phyloP scores from a whole-genome alignment of 2,797 vertebrate genomes.

The Miichthys miiuy region DNA sequence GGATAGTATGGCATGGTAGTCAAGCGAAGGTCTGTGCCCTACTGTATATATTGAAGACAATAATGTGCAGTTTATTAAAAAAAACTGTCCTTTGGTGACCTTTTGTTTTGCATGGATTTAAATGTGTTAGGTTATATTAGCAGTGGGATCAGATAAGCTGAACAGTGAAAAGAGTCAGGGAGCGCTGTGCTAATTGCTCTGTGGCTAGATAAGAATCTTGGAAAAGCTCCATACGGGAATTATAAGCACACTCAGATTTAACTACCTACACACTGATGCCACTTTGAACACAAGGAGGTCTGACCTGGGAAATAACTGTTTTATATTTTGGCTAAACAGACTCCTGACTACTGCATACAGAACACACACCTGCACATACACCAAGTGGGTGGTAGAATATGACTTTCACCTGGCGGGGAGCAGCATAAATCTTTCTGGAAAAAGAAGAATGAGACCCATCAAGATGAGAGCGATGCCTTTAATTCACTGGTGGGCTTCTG shows the following conservation, averaged over 20 bases:
- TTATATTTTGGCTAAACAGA: slow-evolving; percentile 60
- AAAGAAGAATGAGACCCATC: slow-evolving; percentile 73
- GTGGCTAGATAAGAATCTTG: slow-evolving; percentile 72
- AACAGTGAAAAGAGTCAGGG: slow-evolving; percentile 54
- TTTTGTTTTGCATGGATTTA: slow-evolving; percentile 58
- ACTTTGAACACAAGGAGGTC: slow-evolving; percentile 60
- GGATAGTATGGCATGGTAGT: background rate
- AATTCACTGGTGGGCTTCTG: slow-evolving; percentile 72
- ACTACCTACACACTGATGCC: slow-evolving; percentile 50
- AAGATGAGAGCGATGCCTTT: slow-evolving; percentile 75
- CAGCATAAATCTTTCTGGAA: slow-evolving; percentile 69
- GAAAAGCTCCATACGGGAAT: slow-evolving; percentile 71
- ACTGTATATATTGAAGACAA: slow-evolving; percentile 46
- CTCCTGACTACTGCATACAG: slow-evolving; percentile 19
- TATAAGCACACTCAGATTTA: slow-evolving; percentile 66
- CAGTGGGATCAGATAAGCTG: slow-evolving; percentile 52
- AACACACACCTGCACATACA: slow-evolving; percentile 26
- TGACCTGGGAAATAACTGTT: slow-evolving; percentile 55
- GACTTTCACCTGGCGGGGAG: slow-evolving; percentile 65
- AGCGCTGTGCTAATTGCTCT: slow-evolving; percentile 70
- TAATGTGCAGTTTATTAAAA: slow-evolving; percentile 34
- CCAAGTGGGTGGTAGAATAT: slow-evolving; percentile 66
- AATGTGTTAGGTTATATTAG: slow-evolving; percentile 48
- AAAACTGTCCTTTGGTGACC: slow-evolving; percentile 52
- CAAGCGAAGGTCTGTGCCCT: slow-evolving; percentile 18